Conservation (phyloP, 2,888 invertebrate genomes). For the Calameuta idolon region DNA sequence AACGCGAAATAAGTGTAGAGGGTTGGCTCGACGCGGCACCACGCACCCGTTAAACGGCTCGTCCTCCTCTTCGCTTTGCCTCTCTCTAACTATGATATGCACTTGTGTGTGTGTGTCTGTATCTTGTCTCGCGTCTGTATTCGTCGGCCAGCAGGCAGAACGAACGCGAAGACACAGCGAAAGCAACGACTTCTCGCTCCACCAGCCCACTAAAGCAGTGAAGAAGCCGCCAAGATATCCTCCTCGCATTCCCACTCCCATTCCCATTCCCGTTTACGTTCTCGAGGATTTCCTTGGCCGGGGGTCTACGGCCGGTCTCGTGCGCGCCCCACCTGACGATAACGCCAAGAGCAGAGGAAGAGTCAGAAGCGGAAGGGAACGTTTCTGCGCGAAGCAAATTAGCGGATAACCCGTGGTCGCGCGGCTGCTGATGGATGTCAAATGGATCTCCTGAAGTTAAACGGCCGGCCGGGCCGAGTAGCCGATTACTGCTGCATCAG, state of each 20-base stretch:
- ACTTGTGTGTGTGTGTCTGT: neutral
- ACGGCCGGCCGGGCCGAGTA: too few relatives aligned
- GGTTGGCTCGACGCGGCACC: constrained; percentile 11
- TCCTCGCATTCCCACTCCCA: too few relatives aligned
- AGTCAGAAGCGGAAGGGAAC: neutral
- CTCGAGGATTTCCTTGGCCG: too few relatives aligned
- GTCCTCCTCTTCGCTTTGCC: constrained; percentile 9
- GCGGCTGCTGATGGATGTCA: too few relatives aligned
- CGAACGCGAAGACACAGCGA: too few relatives aligned
- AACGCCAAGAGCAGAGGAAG: neutral
- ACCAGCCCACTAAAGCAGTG: constrained; percentile 10
- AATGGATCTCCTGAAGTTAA: too few relatives aligned
- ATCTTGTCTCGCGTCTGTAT: constrained; percentile 28
- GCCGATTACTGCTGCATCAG: too few relatives aligned
- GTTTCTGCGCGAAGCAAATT: too few relatives aligned
- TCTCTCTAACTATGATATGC: too few relatives aligned
- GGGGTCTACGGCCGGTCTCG: constrained; percentile 24
- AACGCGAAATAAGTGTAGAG: constrained; percentile 57
- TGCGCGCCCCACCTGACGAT: constrained; percentile 21
- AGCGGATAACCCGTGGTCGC: too few relatives aligned
- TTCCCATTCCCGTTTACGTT: too few relatives aligned
- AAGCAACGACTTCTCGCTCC: too few relatives aligned
- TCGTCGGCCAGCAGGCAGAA: constrained; percentile 17
- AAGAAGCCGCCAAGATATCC: constrained; percentile 41
- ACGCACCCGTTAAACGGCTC: constrained; percentile 24